Evolutionary conservation across 2,113 vertebrate species (phyloP), one percentile per base, ranked within the genome.

Genomic region (Nothoprocta perdicaria): DNA sequence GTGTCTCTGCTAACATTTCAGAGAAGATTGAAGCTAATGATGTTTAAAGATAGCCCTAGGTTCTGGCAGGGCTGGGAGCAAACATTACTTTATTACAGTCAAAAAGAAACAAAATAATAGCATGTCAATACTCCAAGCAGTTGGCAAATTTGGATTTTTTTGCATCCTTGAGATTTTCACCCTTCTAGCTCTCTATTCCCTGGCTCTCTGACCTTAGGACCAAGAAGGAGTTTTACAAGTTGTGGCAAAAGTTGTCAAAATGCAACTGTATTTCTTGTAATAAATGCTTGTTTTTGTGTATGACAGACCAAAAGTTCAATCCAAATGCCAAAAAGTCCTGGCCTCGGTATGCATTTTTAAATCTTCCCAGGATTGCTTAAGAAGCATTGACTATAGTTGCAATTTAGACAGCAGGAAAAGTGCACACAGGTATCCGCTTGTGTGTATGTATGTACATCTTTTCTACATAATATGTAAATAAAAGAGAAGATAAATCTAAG

Each of bases 11-110:
- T 91, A 69, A 46, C 53, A 46, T 88, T 92, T 84, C 53, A 78
- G 33, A 69, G 48, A 43, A 85, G 57, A 66, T 75, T 80, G 38
- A 1, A 5, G 12, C 53, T 94, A 88, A 76, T 83, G 33, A 41
- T 78, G 40, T 65, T 31, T 68, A 77, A 89, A 93, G 41, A 40
- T 80, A 92, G 68, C 53, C 26, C 89, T 88, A 66, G 86, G 29
- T 90, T 94, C 69, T 92, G 82, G 67, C 67, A 91, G 31, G 4
- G 17, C 55, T 83, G 43, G 21, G 87, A 91, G 50, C 74, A 90
- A 85, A 50, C 89, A 75, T 50, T 90, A 24, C 45, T 89, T 95
- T 46, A 88, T 46, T 68, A 40, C 73, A 80, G 69, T 66, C 84
- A 84, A 40, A 89, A 61, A 75, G 16, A n/a, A 91, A 29, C 76